Base-by-base conservation (phyloP, 2,888 invertebrate species). In the Uloborus plumipes region DNA sequence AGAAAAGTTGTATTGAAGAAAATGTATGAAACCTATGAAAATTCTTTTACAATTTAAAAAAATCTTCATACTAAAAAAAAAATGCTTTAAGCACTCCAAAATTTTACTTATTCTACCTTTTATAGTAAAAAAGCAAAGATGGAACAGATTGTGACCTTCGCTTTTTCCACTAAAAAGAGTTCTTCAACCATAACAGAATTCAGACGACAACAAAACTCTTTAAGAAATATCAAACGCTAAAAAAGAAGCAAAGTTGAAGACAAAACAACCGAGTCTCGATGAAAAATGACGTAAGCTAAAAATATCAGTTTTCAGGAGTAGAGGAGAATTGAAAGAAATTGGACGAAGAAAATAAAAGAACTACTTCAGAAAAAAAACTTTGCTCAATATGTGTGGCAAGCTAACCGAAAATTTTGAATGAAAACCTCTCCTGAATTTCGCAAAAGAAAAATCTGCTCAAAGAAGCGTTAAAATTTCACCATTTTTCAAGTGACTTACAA, bases 231-330 rank as follows among this genome's bases (percentile, higher is more conserved):
- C 51, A 22, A 26, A 39, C 22, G 14, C 11, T 26, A 55, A 65
- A 66, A 65, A 62, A 67, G 14, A 67, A 70, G 65, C 64, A 53
- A 67, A 77, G 49, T 16, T 20, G 3, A 39, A 39, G 15, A 47
- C 22, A 77, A 55, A 78, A 71, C 59, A 22, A 22, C 47, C 31
- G 55, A 59, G 49, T 22, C 58, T 13, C 59, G 69, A 72, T 72
- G 78, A 78, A 78, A 77, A 77, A 77, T 77, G 70, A 77, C 55
- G 70, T 58, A 70, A n/a, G 58, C 51, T n/a, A 65, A 78, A 78
- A 78, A 78, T 78, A 72, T 66, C 71, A 66, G 55, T 78, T 66
- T 66, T 65, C 71, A 64, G 47, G 61, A 61, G 62, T 55, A 58
- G 20, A 47, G 64, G 70, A 66, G 49, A 75, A 75, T 67, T 67